A percentile compares a stretch with the other conserved stretches of the same genome.
phyloP scores from a whole-genome alignment of 1,140 invertebrate species.

The Homarus americanus region DNA sequence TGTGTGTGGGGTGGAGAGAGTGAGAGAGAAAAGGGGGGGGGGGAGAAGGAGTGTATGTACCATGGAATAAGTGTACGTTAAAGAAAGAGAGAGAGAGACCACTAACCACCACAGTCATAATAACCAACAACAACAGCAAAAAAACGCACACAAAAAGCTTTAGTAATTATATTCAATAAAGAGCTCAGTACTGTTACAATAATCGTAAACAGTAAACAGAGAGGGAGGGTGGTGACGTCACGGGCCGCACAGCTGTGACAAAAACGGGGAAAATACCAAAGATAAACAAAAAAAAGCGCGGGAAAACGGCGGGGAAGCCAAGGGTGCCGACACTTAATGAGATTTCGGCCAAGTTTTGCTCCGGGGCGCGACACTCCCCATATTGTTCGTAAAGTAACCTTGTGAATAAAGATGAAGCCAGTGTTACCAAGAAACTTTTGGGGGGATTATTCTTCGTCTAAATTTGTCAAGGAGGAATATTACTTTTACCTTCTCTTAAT shows the following conservation, averaged over 20 bases:
- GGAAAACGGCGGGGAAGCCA: background rate
- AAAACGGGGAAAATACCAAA: conserved; percentile 1
- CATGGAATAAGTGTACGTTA: no score
- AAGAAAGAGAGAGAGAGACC: conserved; percentile 35
- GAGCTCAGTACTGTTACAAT: no score
- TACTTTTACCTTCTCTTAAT: no score
- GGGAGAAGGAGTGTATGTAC: no score
- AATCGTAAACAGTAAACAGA: background rate
- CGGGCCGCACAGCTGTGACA: background rate
- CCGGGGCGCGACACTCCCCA: background rate
- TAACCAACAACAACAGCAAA: no score
- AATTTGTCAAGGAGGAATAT: background rate
- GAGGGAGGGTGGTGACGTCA: background rate
- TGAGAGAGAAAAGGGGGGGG: no score
- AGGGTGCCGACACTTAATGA: background rate
- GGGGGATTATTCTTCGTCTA: background rate
- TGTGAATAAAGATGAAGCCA: conserved; percentile 4
- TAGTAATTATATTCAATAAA: background rate
- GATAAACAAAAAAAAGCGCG: background rate
- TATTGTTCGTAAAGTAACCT: background rate
- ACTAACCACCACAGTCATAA: no score
- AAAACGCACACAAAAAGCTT: no score
- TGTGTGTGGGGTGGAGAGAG: no score
- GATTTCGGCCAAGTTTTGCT: background rate
- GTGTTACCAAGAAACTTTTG: background rate